Conservation (phyloP, 2,113 vertebrate species). For the Sylvietta virens region DNA sequence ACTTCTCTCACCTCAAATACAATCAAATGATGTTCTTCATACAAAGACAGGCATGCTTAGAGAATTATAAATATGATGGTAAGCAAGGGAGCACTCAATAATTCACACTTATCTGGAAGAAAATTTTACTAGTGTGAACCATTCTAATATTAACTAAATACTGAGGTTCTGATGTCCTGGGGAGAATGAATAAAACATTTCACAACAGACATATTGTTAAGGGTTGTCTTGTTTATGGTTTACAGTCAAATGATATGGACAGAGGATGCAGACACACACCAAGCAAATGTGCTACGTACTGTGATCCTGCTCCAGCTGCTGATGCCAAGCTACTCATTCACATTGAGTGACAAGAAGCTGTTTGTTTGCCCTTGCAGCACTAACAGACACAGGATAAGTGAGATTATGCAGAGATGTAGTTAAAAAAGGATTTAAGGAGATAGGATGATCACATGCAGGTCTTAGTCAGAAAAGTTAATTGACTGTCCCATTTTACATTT, state of each 20-base stretch:
- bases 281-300: accelerated
- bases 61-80: not conserved
- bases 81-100: not conserved
- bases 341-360: not conserved
- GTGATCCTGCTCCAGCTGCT: not conserved
- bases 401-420: not conserved
- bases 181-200: not conserved
- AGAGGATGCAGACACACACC: not conserved
- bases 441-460: not conserved
- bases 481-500: not conserved
- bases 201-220: not conserved
- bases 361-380: too few relatives aligned
- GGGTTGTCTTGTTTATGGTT: not conserved
- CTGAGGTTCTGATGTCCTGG: not conserved
- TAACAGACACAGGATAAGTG: not conserved
- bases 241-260: not conserved
- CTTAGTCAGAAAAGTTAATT: not conserved
- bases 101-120: not conserved
- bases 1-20: not conserved
- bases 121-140: not conserved
- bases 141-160: not conserved
- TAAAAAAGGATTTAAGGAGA: not conserved
- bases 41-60: not conserved
- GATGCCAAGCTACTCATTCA: accelerated
- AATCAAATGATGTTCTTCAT: not conserved